phyloP scores from a whole-genome alignment of 1,140 invertebrate species.

The Drosophila carrolli region DNA sequence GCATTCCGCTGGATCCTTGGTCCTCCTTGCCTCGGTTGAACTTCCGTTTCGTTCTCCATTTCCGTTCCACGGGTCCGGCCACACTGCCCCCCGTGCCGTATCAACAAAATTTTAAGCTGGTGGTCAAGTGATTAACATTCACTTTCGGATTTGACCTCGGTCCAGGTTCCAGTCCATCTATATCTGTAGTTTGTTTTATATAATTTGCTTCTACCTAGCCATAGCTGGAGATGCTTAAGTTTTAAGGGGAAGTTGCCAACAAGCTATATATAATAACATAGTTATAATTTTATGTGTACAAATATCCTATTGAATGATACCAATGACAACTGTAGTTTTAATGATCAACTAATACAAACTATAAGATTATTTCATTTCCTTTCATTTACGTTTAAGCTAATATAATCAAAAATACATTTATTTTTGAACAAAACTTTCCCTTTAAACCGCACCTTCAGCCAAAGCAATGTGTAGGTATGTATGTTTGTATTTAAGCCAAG shows the following conservation, averaged over 20 bases:
- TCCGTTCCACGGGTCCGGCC: conserved; percentile 64
- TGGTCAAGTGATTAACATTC: conserved; percentile 83
- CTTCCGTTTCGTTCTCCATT: not conserved
- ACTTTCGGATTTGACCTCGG: conserved; percentile 18
- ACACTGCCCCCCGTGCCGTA: conserved; percentile 69
- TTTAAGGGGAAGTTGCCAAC: not conserved
- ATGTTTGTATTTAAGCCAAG: conserved; percentile 18
- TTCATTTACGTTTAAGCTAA: too few species aligned
- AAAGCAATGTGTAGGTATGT: conserved; percentile 10
- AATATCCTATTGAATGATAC: too few species aligned
- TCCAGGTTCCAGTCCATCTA: conserved; percentile 7
- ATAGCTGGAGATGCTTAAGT: conserved; percentile 12
- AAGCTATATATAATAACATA: not conserved
- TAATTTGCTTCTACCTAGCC: conserved; percentile 7
- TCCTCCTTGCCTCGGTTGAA: not conserved
- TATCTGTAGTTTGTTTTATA: not conserved
- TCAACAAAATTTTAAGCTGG: conserved; percentile 84
- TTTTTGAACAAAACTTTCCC: not conserved
- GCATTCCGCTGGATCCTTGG: conserved; percentile 5
- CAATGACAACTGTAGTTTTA: too few species aligned
- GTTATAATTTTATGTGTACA: not conserved
- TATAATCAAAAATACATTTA: too few species aligned
- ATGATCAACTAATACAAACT: too few species aligned
- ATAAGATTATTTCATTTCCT: too few species aligned
- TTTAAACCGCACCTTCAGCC: conserved; percentile 14